Percentiles rank a stretch among this genome's conserved stretches.
phyloP scores from a whole-genome alignment of 2,113 vertebrate species.

The Cebus imitator region DNA sequence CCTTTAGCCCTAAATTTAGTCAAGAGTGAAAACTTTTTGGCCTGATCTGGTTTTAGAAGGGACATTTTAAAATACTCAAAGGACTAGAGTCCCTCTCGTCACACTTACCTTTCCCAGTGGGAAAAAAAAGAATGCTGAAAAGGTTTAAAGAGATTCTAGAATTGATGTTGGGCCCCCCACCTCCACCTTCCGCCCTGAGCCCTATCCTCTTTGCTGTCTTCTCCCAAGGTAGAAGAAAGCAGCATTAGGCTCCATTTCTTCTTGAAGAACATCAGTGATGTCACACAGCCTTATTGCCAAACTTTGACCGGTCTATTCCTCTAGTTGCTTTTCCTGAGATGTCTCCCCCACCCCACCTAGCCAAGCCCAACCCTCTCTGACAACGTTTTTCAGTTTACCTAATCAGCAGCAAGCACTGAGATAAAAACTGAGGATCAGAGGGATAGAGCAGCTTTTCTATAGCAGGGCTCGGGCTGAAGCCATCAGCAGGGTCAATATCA shows the following conservation, averaged over 20 bases:
- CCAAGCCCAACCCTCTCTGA: background rate
- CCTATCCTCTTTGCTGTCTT: background rate
- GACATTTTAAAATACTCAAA: background rate
- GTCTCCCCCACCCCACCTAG: background rate
- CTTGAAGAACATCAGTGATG: background rate
- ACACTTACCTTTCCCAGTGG: background rate
- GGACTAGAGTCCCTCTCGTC: background rate
- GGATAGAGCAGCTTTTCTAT: background rate
- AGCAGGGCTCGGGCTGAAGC: background rate
- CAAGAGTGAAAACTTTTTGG: background rate
- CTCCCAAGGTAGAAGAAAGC: background rate
- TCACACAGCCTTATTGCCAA: background rate
- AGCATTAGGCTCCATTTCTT: background rate
- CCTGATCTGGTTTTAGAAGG: background rate
- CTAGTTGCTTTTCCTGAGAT: background rate
- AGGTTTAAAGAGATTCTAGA: too few species aligned
- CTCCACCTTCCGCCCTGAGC: background rate
- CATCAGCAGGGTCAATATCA: background rate
- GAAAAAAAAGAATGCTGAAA: background rate
- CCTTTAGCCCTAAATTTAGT: background rate
- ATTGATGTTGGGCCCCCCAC: too few species aligned
- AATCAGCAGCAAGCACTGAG: background rate
- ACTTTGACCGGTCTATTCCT: background rate
- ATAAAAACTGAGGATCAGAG: background rate
- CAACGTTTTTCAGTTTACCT: background rate